phyloP scores from a whole-genome alignment of 2,888 invertebrate genomes.

The Drosophila anomalipes region DNA sequence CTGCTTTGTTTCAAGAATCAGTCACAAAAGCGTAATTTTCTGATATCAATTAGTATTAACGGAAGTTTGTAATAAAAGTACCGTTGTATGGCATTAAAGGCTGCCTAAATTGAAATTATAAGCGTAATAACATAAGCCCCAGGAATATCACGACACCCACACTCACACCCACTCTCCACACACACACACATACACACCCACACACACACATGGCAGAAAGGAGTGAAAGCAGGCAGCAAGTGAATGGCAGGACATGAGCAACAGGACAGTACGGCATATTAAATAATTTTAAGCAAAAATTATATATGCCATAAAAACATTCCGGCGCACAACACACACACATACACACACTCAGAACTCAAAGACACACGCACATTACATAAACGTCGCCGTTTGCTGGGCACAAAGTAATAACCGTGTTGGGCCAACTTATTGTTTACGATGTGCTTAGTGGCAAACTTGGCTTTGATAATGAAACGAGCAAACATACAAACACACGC shows the following conservation, averaged over 20 bases:
- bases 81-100: slow-evolving; percentile 42
- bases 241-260: slow-evolving; percentile 34
- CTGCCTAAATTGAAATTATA: slow-evolving; percentile 70
- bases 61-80: slow-evolving; percentile 42
- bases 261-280: slow-evolving; percentile 67
- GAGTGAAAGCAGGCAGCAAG: not conserved
- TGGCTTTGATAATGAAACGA: slow-evolving; percentile 77
- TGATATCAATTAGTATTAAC: slow-evolving; percentile 39
- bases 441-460: slow-evolving; percentile 81
- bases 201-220: slow-evolving; percentile 1
- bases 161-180: slow-evolving; percentile 14
- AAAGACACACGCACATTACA: slow-evolving; percentile 14
- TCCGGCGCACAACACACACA: slow-evolving; percentile 32
- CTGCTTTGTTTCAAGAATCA: not conserved
- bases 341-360: slow-evolving; percentile 8
- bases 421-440: slow-evolving; percentile 80
- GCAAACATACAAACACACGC: slow-evolving; percentile 31
- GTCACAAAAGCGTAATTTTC: not conserved
- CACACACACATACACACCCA: slow-evolving; percentile 17
- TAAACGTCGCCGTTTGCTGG: slow-evolving; percentile 49
- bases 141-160: slow-evolving; percentile 39
- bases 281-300: slow-evolving; percentile 76
- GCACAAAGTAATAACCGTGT: slow-evolving; percentile 62
- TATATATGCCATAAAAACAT: slow-evolving; percentile 73
- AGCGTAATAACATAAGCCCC: slow-evolving; percentile 67